These are phyloP conservation scores for Gallinago nigripennis DNA, from an alignment of 2,797 vertebrate species.

Conservation along the genomic window DNA sequence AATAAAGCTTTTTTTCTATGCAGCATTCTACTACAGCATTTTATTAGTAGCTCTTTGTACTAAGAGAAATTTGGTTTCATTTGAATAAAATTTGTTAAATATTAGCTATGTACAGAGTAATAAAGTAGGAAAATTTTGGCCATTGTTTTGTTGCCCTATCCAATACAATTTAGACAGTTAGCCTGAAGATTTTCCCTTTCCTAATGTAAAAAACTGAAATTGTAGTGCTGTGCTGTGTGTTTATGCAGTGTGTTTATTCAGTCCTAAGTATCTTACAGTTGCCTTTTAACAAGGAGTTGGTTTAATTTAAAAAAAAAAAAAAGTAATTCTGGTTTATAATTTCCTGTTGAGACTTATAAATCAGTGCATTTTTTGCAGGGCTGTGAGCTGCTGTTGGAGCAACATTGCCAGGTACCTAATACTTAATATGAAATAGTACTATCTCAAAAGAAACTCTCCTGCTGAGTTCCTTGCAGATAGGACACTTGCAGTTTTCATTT, in stretches of 20 bases:
- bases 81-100: not conserved
- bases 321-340: not conserved
- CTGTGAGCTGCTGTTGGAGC: not conserved
- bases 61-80: not conserved
- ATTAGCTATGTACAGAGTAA: not conserved
- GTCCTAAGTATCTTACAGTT: not conserved
- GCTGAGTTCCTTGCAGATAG: not conserved
- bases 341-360: not conserved
- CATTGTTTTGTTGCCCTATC: not conserved
- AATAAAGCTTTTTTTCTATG: not conserved
- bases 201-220: not conserved
- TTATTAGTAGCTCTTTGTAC: not conserved
- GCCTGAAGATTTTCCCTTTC: not conserved
- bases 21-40: not conserved
- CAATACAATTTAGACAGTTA: not conserved
- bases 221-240: not conserved
- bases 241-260: not conserved
- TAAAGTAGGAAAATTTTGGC: not conserved
- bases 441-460: not conserved
- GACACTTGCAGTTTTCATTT: not conserved
- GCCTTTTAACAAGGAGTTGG: not conserved
- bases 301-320: not conserved
- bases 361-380: not conserved
- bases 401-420: not conserved
- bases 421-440: no score